A percentile compares a stretch with the other conserved stretches of the same genome.
Conservation (phyloP, 2,888 invertebrate species). For the Cephus pulcher region DNA sequence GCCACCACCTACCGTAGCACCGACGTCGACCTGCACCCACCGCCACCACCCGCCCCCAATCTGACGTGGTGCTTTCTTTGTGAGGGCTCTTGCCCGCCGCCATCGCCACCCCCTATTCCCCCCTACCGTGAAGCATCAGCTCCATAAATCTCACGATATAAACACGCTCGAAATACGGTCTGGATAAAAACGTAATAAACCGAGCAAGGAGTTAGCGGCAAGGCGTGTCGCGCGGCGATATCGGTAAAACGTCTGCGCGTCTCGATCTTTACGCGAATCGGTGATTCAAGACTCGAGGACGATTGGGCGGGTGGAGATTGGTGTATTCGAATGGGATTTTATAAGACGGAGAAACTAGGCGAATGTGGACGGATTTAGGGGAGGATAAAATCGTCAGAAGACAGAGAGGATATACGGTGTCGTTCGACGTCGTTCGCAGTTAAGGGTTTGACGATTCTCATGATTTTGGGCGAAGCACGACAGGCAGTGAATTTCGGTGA, state of each 20-base stretch:
- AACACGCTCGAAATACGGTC: constrained; percentile 13
- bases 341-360: not conserved
- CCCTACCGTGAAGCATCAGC: constrained; percentile 9
- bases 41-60: not conserved
- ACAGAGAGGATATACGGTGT: not conserved
- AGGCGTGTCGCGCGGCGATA: not conserved
- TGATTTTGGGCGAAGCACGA: not conserved
- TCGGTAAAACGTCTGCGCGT: not conserved
- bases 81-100: not conserved
- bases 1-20: not conserved
- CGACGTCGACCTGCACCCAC: not conserved
- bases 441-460: not conserved
- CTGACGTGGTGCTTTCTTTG: not conserved
- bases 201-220: not conserved
- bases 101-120: not conserved
- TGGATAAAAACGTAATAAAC: constrained; percentile 8
- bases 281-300: not conserved
- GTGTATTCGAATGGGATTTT: not conserved
- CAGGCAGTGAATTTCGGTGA: not conserved
- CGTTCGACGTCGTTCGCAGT: not conserved
- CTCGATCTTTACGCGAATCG: not conserved
- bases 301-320: not conserved
- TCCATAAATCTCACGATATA: constrained; percentile 19
- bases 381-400: not conserved
- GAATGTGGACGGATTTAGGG: not conserved